Evolutionary conservation across 2,113 vertebrate genomes (phyloP).

Genomic region (Ammodytes marinus): DNA sequence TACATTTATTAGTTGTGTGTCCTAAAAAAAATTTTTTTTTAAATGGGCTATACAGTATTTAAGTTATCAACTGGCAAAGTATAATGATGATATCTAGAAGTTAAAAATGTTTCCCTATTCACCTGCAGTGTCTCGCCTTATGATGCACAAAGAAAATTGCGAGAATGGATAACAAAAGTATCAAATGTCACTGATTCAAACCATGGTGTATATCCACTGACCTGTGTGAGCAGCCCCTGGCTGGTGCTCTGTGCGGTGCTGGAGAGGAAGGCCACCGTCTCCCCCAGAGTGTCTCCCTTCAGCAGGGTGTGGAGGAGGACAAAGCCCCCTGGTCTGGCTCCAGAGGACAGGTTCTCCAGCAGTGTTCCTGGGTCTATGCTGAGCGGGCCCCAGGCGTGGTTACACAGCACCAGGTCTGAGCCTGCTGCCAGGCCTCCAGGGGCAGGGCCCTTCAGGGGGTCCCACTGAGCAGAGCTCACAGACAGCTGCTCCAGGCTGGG

Average conservation of each 20-base stretch:
- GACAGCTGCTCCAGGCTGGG: constrained; percentile 80
- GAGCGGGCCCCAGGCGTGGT: constrained; percentile 78
- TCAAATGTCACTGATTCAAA: no score
- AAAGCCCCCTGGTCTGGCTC: constrained; percentile 90
- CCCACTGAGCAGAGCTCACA: constrained; percentile 85
- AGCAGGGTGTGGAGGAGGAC: constrained; percentile 92
- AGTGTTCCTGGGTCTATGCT: constrained; percentile 68
- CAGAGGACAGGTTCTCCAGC: constrained; percentile 88
- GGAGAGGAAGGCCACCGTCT: constrained; percentile 88
- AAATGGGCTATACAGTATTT: no score
- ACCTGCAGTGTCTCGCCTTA: no score
- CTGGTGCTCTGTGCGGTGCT: constrained; percentile 65
- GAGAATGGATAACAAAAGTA: background rate
- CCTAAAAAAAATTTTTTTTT: no score
- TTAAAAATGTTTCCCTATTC: no score
- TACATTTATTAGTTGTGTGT: no score
- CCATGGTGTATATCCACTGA: constrained; percentile 56
- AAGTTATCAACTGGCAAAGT: no score
- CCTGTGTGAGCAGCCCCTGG: constrained; percentile 88
- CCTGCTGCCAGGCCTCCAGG: constrained; percentile 68
- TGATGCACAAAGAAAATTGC: background rate
- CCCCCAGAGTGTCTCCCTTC: constrained; percentile 88
- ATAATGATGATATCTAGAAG: no score
- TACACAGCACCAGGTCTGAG: constrained; percentile 91
- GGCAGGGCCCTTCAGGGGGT: constrained; percentile 81